A percentile compares a stretch with the other conserved stretches of the same genome.
Conservation (phyloP, 2,113 vertebrate species). For the Seriola aureovittata region DNA sequence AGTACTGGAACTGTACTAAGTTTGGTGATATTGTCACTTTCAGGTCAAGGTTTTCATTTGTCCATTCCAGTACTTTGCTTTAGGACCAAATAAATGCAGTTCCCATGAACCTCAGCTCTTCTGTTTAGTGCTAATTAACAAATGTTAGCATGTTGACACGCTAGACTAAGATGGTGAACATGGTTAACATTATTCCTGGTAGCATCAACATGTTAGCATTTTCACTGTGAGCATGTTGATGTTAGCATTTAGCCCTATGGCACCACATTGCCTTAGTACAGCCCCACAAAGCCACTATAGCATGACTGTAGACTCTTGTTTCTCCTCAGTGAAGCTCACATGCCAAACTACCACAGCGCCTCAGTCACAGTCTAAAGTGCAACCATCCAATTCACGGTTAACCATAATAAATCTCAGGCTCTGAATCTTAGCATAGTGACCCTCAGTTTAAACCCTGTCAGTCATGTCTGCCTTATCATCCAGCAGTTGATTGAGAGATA, state of each 20-base stretch:
- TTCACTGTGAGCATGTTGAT: background rate
- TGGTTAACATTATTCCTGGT: background rate
- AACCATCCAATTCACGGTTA: slow-evolving; percentile 61
- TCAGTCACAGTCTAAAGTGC: slow-evolving; percentile 18
- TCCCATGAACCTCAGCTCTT: background rate
- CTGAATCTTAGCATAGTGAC: slow-evolving; percentile 45
- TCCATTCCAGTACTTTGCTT: background rate
- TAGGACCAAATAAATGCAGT: background rate
- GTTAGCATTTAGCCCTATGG: slow-evolving; percentile 12
- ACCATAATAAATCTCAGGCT: slow-evolving; percentile 45
- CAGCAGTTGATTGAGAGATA: slow-evolving; percentile 63
- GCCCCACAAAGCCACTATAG: background rate
- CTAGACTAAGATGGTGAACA: background rate
- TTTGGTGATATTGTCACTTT: too few species aligned
- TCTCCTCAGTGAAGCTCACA: slow-evolving; percentile 30
- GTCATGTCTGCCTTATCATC: slow-evolving; percentile 66
- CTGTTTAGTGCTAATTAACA: background rate
- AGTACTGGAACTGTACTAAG: too few species aligned
- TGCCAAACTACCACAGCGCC: slow-evolving; percentile 29
- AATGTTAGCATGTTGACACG: background rate
- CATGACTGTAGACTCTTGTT: slow-evolving; percentile 6
- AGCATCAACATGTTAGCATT: background rate
- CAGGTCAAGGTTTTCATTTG: too few species aligned
- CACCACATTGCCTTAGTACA: background rate
- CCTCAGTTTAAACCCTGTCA: slow-evolving; percentile 70